Base-by-base conservation (phyloP, 2,113 vertebrate genomes). In the Phylloscopus trochilus region DNA sequence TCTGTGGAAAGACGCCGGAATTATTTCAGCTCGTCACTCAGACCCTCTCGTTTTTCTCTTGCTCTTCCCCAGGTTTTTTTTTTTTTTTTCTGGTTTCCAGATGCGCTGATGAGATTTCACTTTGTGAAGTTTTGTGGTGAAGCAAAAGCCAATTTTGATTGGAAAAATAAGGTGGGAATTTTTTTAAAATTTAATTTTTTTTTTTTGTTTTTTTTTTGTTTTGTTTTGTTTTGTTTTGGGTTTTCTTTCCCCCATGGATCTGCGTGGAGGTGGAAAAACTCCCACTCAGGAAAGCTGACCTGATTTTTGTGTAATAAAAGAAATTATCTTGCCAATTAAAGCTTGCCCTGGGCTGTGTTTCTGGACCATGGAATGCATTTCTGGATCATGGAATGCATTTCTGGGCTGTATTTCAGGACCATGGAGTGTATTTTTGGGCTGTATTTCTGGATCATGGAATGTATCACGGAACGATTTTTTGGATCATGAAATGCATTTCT, bases 321-420 rank as follows among this genome's bases (percentile, higher is more conserved):
- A 6, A 58, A 39, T 14, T 3, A 24, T 12, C 28, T 53, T 0
- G 0, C n/a, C 46, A 56, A 14, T 41, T 31, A 43, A 33, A 69
- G 7, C 49, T 56, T 35, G 30, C 27, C 44, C 11, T 6, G 31
- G 1, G 0, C 9, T 22, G 10, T 2, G 3, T 28, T 56, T 73
- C 23, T 1, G 4, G 49, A 53, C 18, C 27, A 13, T 9, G 58
- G 16, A 4, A 31, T 12, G 15, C 4, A 11, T 63, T 49, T 78
- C 55, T 78, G 31, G 43, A 68, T 28, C 51, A 28, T 28, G 51
- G 51, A 16, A 52, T 52, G 27, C 10, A 17, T 28, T n/a, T 56
- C 31, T n/a, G 33, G 55, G 24, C 24, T 12, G 16, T 5, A 11
- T 69, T 55, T 78, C 51, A 74, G 31, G 39, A 59, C 11, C 27